Evolutionary conservation across 2,888 invertebrate species (phyloP), one percentile per base, ranked within the genome.

Genomic region (Oxystoma pomonae): DNA sequence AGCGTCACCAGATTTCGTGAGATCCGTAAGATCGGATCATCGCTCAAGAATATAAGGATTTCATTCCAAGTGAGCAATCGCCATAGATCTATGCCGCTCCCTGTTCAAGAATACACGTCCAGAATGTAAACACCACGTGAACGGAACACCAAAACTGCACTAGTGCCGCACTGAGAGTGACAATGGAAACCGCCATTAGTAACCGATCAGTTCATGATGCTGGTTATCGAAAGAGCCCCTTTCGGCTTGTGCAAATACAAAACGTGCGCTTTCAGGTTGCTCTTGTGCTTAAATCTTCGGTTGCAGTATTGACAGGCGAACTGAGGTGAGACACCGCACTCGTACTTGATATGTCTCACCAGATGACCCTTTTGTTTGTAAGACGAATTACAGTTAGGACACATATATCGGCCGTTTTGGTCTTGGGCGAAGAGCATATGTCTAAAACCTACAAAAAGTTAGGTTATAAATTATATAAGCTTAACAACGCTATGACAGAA

Each of bases 301-400:
- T 77, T 77, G 65, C 83, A 83, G 51, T 82, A 74, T 7, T 78
- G 78, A 65, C 83, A 84, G 65, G 81, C 79, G 68, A 83, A 83
- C 67, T 82, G 79, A 0, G 82, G 82, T 61, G 73, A 73, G 3
- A 74, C 74, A 2, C 76, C 77, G 64, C 78, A 78, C 62, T 76
- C 77, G 64, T 73, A 77, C 62, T 74, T 76, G 20, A 77, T 70
- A 68, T 78, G 78, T 19, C 77, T 66, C 5, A 72, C 70, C 57
- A 78, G 68, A 67, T 76, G 75, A 1, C 75, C 73, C 58, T 74
- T 73, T 55, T 75, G 73, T 61, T 76, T 76, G 68, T 77, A 77
- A 5, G 72, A 69, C 9, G 71, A 71, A 22, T 68, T 66, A 60
- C 76, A 76, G 52, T 70, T 72, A 0, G 72, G 72, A 68, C 76